phyloP scores from a whole-genome alignment of 2,888 invertebrate species.

The Drosophila subsilvestris region DNA sequence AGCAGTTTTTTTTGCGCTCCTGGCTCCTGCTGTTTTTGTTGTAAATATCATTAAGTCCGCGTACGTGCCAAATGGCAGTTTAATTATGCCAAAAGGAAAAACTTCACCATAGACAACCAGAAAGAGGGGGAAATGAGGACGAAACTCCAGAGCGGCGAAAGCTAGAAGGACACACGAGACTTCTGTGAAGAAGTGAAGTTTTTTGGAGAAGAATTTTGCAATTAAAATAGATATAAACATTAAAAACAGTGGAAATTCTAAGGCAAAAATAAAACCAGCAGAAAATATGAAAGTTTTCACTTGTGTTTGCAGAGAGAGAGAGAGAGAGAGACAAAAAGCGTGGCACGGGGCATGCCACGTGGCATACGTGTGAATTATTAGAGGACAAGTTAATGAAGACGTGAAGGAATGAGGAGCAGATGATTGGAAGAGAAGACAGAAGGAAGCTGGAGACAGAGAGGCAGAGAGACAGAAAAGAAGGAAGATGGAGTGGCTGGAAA shows the following conservation, averaged over 20 bases:
- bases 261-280: conserved; percentile 13
- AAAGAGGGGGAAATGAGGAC: neutral
- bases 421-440: neutral
- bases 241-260: conserved; percentile 24
- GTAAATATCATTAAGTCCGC: conserved; percentile 72
- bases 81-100: conserved; percentile 56
- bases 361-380: conserved; percentile 47
- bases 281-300: conserved; percentile 43
- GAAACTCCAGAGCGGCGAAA: neutral
- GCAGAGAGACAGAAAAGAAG: neutral
- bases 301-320: conserved; percentile 28
- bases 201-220: conserved; percentile 43
- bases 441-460: neutral
- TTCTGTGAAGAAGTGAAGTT: conserved; percentile 16
- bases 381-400: conserved; percentile 36
- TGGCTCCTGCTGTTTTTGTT: conserved; percentile 22
- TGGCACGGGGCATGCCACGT: neutral
- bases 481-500: neutral
- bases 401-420: conserved; percentile 13
- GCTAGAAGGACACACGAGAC: conserved; percentile 20
- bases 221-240: conserved; percentile 52
- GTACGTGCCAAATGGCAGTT: conserved; percentile 77
- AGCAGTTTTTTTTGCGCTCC: conserved; percentile 23
- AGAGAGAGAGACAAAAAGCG: neutral
- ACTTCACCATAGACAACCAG: conserved; percentile 2